These are phyloP conservation scores for Hemistola chrysoprasaria DNA, from an alignment of 2,888 invertebrate genomes.

Conservation along the genomic window DNA sequence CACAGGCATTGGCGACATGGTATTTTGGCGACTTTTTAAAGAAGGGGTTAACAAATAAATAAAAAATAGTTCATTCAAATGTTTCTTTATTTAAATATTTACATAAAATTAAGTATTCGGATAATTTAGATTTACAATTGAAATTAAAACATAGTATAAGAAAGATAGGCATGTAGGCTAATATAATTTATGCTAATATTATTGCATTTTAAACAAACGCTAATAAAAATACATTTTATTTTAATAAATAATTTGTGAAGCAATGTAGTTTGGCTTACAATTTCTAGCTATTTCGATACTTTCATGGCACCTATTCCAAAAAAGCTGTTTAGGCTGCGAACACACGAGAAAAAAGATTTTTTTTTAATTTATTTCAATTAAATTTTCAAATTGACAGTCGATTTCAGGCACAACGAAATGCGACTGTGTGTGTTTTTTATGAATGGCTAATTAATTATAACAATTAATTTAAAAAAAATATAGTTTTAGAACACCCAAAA, in stretches of 20 bases:
- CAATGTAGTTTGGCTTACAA: background rate
- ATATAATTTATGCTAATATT: slow-evolving; percentile 17
- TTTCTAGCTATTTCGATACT: slow-evolving; percentile 2
- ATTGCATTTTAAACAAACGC: slow-evolving; percentile 17
- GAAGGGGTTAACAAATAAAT: too few species aligned
- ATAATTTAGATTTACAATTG: slow-evolving; percentile 68
- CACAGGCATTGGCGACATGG: too few species aligned
- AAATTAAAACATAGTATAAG: slow-evolving; percentile 49
- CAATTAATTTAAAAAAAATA: too few species aligned
- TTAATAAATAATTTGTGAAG: slow-evolving; percentile 24
- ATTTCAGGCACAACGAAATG: too few species aligned
- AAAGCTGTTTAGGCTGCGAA: background rate
- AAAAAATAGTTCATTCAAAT: slow-evolving; percentile 64
- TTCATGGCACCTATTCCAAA: slow-evolving; percentile 5
- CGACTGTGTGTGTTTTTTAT: too few species aligned
- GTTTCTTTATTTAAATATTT: slow-evolving; percentile 72
- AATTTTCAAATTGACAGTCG: too few species aligned
- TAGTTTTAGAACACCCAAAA: too few species aligned
- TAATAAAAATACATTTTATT: slow-evolving; percentile 20
- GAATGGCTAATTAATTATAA: too few species aligned
- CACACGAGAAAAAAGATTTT: background rate
- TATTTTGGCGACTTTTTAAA: too few species aligned
- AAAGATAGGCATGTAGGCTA: slow-evolving; percentile 26
- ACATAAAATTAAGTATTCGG: slow-evolving; percentile 74
- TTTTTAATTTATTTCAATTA: too few species aligned